Evolutionary conservation across 2,797 vertebrate species (phyloP), one percentile per base, ranked within the genome.

Genomic region (Dromococcyx pavoninus): DNA sequence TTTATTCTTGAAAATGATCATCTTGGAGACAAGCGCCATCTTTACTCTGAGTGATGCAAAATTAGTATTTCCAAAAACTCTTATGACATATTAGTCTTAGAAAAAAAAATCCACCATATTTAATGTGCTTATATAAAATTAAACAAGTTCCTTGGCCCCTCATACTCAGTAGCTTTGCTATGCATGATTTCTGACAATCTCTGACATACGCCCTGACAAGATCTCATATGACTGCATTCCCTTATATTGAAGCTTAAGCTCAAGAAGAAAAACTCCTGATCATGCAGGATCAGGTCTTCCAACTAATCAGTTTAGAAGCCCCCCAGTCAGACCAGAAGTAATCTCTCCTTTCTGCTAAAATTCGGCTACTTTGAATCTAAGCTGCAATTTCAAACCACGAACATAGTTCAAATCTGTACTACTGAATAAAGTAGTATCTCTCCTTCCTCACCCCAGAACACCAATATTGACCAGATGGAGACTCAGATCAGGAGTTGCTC

Each of bases 381-480:
- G 2, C 25, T 76, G 60, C 32, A 37, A 53, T 76, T 85, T 79
- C 46, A 79, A 62, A 23, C 15, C 44, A 65, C 25, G 25, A 37
- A 3, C 3, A 12, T 44, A 32, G 9, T 28, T 72, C 28, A 65
- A 39, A 41, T 5, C 41, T 44, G 25, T 17, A 4, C 12, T 35
- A 8, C 22, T 41, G 27, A 60, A 53, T 58, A 35, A 62, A 94
- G 44, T 6, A 39, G 15, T 0, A 1, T 3, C 65, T 69, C 43
- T n/a, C 23, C 17, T 91, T 32, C 37, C 21, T 70, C 28, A 15
- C 0, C 13, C 41, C 39, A 51, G 22, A 53, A 37, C 46, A 23
- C 33, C 35, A 16, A 1, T 1, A 14, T 3, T 73, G 87, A 37
- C 43, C 50, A 17, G 32, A 9, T 11, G 0, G 6, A 6, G 54